Base-by-base conservation (phyloP, 2,113 vertebrate genomes). In the Hirundichthys speculiger region DNA sequence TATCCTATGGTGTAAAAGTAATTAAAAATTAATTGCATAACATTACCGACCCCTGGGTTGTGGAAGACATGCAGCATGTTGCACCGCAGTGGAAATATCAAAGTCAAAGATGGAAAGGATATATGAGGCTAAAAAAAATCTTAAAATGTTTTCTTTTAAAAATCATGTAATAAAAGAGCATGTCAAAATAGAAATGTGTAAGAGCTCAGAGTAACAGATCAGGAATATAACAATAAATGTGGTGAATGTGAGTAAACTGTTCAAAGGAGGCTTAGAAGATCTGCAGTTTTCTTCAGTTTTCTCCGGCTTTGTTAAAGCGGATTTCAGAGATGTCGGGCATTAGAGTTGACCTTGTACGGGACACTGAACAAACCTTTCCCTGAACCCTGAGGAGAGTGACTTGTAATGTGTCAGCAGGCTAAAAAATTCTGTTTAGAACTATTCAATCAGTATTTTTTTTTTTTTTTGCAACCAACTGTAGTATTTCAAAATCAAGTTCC, bases 401-500 rank as follows among this genome's bases (percentile, higher is more conserved):
- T 52, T 27, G 39, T 46, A 53, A 60, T 60, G 56, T 38, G 18
- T 18, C 19, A 51, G 24, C 38, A 38, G 19, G 12, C 19, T n/a
- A 0, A 13, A 21, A 47, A 53, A 45, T 60, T 12, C 18, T 27
- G 38, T 60, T 27, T 42, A 22, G 25, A n/a, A 8, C 16, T 46
- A 57, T 46, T 50, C 13, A 45, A 6, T 42, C 22, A 3, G 7
- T 20, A 14, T 7, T 13, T 59, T 57, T 64, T 46, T 16, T 20
- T 43, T n/a, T n/a, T n/a, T n/a, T n/a, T n/a, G n/a, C n/a, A n/a
- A n/a, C n/a, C 49, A 45, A 24, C 3, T 30, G 18, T 16, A 34
- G 3, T 42, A 27, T 27, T 42, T 69, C 21, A 22, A n/a, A 25
- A 8, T 50, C 42, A 18, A 58, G 24, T 46, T 53, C 22, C 39